Evolutionary conservation across 2,797 vertebrate species (phyloP).

Genomic region (Molothrus ater): DNA sequence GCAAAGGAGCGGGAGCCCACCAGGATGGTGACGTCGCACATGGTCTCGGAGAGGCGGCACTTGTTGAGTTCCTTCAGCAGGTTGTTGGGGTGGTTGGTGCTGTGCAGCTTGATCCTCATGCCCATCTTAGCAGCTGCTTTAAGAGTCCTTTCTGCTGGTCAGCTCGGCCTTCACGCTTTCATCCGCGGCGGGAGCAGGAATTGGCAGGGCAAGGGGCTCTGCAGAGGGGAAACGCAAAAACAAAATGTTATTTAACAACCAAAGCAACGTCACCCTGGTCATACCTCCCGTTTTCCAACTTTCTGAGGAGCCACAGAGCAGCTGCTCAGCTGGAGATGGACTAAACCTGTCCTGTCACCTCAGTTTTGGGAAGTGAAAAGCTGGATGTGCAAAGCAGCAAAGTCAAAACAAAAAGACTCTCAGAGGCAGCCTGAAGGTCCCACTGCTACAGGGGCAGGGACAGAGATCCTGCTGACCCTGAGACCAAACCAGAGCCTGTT

Average conservation of each 20-base stretch:
- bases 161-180: slow-evolving; percentile 35
- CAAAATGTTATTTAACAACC: neutral
- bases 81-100: slow-evolving; percentile 89
- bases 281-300: accelerated
- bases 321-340: neutral
- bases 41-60: slow-evolving; percentile 88
- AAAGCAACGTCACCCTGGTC: accelerated
- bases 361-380: neutral
- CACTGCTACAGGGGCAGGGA: accelerated
- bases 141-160: neutral
- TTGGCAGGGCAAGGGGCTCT: slow-evolving; percentile 46
- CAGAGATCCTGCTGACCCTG: neutral
- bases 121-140: slow-evolving; percentile 80
- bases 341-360: neutral
- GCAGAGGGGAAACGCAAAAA: neutral
- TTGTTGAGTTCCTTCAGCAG: slow-evolving; percentile 93
- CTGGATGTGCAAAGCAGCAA: neutral
- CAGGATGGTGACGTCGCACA: slow-evolving; percentile 92
- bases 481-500: accelerated
- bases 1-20: slow-evolving; percentile 91
- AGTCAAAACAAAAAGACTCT: neutral
- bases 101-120: slow-evolving; percentile 97
- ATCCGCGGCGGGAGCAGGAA: slow-evolving; percentile 5
- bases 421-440: neutral
- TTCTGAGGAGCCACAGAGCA: neutral